A percentile compares a stretch with the other conserved stretches of the same genome.
phyloP scores from a whole-genome alignment of 2,888 invertebrate genomes.

The Drosophila testacea region DNA sequence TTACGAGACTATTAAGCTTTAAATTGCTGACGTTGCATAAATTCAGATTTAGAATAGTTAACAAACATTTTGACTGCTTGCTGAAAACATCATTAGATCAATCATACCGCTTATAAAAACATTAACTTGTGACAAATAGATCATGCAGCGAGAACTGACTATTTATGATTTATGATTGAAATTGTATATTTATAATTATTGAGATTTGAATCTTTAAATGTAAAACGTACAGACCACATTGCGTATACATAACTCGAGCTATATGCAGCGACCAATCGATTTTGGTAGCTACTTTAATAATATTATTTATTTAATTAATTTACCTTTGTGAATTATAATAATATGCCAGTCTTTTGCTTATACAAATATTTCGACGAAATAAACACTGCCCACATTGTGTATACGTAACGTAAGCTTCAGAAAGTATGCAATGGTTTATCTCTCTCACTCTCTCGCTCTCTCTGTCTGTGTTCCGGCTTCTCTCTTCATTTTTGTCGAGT shows the following conservation, averaged over 20 bases:
- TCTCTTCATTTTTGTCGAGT: conserved; percentile 17
- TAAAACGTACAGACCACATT: neutral
- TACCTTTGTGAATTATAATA: neutral
- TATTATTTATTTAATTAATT: neutral
- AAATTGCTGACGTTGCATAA: conserved; percentile 12
- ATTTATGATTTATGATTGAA: too few species aligned
- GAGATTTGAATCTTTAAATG: too few species aligned
- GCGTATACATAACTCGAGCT: neutral
- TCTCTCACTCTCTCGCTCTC: conserved; percentile 4
- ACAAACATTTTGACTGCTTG: neutral
- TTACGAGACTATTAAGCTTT: conserved; percentile 28
- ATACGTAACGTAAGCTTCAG: conserved; percentile 31
- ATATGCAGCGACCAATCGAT: too few species aligned
- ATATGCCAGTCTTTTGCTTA: neutral
- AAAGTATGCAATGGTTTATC: conserved; percentile 37
- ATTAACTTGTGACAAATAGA: too few species aligned
- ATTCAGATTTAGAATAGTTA: neutral
- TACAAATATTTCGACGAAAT: neutral
- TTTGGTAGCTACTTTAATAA: neutral
- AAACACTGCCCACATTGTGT: conserved; percentile 28
- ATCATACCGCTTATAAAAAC: too few species aligned
- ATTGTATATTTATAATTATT: too few species aligned
- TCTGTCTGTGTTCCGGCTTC: conserved; percentile 1
- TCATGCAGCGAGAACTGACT: too few species aligned
- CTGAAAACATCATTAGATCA: neutral